phyloP scores from a whole-genome alignment of 1,140 invertebrate genomes.

The Diorhabda carinulata region DNA sequence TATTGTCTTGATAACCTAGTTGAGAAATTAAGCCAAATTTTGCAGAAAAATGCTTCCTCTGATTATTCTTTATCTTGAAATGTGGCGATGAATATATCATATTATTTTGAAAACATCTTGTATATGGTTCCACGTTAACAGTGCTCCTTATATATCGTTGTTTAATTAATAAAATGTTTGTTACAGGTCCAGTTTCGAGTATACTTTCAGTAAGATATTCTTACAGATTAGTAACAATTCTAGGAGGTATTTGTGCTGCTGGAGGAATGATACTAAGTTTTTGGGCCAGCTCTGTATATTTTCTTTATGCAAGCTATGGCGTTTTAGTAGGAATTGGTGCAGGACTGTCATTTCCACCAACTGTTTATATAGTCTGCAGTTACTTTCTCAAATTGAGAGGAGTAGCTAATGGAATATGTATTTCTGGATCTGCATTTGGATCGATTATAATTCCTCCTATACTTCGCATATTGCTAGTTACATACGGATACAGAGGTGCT shows the following conservation, averaged over 20 bases:
- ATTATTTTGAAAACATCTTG: too few relatives aligned
- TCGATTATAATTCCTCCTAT: conserved; percentile 76
- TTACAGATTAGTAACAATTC: conserved; percentile 82
- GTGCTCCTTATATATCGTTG: not conserved
- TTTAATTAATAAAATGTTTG: conserved; percentile 7
- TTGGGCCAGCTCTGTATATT: conserved; percentile 72
- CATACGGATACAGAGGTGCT: conserved; percentile 74
- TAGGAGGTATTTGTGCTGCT: conserved; percentile 78
- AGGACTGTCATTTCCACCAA: conserved; percentile 77
- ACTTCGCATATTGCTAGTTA: conserved; percentile 63
- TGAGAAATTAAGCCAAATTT: too few relatives aligned
- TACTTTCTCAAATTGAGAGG: conserved; percentile 80
- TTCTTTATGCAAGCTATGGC: conserved; percentile 77
- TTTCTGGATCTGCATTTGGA: conserved; percentile 83
- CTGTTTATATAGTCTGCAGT: conserved; percentile 85
- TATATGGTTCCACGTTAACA: not conserved
- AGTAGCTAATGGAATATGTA: conserved; percentile 83
- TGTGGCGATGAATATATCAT: too few relatives aligned
- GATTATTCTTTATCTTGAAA: too few relatives aligned
- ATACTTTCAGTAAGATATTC: conserved; percentile 86
- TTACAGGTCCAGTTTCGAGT: conserved; percentile 82
- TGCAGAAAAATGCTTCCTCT: too few relatives aligned
- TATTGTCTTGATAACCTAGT: too few relatives aligned
- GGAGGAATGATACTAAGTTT: conserved; percentile 82
- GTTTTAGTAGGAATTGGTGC: conserved; percentile 76